A percentile compares a stretch with the other conserved stretches of the same genome.
phyloP scores from a whole-genome alignment of 2,888 invertebrate genomes.

The Deroplatys truncata region DNA sequence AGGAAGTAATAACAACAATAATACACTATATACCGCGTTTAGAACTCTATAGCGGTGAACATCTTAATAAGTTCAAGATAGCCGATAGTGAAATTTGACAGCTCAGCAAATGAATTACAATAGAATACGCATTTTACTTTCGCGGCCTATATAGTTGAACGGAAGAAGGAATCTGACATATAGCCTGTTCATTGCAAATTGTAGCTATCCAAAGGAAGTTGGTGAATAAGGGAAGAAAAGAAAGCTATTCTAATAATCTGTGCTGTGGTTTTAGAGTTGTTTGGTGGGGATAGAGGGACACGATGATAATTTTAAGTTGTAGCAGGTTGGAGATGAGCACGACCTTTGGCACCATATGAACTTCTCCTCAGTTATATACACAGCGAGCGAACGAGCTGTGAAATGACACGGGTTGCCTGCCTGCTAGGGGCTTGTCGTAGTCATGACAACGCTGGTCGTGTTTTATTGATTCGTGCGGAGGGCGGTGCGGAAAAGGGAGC shows the following conservation, averaged over 20 bases:
- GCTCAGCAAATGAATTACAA: too few species aligned
- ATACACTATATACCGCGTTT: too few species aligned
- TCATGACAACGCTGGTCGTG: slow-evolving; percentile 15
- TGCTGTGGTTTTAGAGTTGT: background rate
- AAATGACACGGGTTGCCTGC: background rate
- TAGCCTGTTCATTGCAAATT: too few species aligned
- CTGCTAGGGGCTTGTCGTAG: background rate
- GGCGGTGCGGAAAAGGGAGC: background rate
- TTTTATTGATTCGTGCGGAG: slow-evolving; percentile 1
- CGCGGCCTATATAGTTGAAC: too few species aligned
- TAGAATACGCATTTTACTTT: too few species aligned
- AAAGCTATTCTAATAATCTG: background rate
- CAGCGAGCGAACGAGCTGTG: background rate
- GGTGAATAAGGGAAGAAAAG: too few species aligned
- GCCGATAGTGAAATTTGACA: too few species aligned
- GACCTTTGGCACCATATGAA: background rate
- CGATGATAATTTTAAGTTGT: background rate
- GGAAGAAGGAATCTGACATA: too few species aligned
- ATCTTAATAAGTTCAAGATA: too few species aligned
- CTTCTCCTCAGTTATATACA: background rate
- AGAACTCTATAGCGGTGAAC: too few species aligned
- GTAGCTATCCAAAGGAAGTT: too few species aligned
- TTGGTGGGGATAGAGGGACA: background rate
- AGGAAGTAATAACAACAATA: too few species aligned
- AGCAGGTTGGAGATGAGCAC: background rate